These are phyloP conservation scores for Trypoxylus dichotomus DNA, from an alignment of 1,140 invertebrate genomes.

Conservation along the genomic window DNA sequence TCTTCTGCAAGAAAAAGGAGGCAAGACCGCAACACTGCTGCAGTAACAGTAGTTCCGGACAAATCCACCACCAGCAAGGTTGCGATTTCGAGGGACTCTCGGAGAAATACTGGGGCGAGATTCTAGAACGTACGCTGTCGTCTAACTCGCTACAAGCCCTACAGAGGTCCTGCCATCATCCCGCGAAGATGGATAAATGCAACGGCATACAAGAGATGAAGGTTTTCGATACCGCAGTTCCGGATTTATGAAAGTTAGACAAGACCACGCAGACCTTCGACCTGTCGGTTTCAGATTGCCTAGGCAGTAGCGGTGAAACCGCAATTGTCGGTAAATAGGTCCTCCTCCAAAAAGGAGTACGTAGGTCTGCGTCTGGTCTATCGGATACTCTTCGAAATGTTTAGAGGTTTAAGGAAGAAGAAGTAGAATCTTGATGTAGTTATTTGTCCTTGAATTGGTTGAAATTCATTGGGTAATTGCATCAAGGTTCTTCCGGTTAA, in stretches of 20 bases:
- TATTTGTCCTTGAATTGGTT: no score
- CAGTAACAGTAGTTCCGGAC: slow-evolving; percentile 40
- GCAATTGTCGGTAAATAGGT: slow-evolving; percentile 35
- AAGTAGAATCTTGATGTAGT: no score
- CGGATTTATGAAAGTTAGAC: slow-evolving; percentile 53
- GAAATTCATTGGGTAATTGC: no score
- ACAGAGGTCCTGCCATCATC: slow-evolving; percentile 52
- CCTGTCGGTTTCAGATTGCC: slow-evolving; percentile 40
- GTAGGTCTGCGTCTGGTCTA: neutral
- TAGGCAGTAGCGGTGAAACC: slow-evolving; percentile 49
- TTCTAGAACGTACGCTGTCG: slow-evolving; percentile 70
- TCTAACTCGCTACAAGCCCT: slow-evolving; percentile 68
- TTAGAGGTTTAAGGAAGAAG: no score
- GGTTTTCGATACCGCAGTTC: slow-evolving; percentile 43
- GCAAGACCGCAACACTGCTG: slow-evolving; percentile 40
- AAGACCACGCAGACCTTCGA: slow-evolving; percentile 53
- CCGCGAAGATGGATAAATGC: slow-evolving; percentile 42
- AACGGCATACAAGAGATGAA: slow-evolving; percentile 48
- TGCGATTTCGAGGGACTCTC: slow-evolving; percentile 69
- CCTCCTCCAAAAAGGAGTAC: neutral
- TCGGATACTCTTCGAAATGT: neutral
- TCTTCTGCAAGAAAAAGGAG: slow-evolving; percentile 43
- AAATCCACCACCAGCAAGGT: slow-evolving; percentile 43
- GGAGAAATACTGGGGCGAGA: slow-evolving; percentile 79
- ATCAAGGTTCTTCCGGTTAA: no score